Percentiles rank a stretch among this genome's conserved stretches.
Evolutionary conservation across 1,140 invertebrate species (phyloP).

Genomic region (Daktulosphaira vitifoliae): DNA sequence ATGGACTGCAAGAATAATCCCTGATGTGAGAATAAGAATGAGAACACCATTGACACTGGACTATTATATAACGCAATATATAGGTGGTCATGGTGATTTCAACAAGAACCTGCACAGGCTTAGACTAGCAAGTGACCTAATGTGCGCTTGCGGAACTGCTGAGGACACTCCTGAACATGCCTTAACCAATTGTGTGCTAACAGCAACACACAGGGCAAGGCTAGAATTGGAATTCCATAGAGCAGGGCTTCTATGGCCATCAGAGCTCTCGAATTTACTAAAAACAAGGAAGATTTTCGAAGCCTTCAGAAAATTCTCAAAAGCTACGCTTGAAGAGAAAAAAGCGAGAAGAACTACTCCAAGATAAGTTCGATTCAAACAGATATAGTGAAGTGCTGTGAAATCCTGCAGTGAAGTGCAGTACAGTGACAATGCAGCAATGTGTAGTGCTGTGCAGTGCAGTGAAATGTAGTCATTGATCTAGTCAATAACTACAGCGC

Average conservation of each 20-base stretch:
- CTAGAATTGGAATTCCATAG: neutral
- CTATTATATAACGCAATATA: neutral
- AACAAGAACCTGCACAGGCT: neutral
- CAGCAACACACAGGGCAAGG: neutral
- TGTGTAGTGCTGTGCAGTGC: too few species aligned
- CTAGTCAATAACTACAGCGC: too few species aligned
- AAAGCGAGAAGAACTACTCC: too few species aligned
- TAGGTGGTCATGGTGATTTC: neutral
- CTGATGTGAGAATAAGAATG: neutral
- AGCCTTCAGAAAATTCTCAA: neutral
- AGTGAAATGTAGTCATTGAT: too few species aligned
- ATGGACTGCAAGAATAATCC: neutral
- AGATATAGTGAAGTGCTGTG: too few species aligned
- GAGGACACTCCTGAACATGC: neutral
- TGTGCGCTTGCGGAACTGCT: neutral
- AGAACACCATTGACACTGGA: neutral
- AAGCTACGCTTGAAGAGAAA: neutral
- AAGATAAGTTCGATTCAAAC: too few species aligned
- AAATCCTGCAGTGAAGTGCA: too few species aligned
- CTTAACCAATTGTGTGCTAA: neutral
- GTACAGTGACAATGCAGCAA: too few species aligned
- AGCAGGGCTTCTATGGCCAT: neutral
- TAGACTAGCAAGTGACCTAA: neutral
- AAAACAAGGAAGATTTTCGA: neutral
- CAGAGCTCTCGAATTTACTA: neutral